Conservation (phyloP, 1,140 invertebrate species). For the Pachypsylla venusta region DNA sequence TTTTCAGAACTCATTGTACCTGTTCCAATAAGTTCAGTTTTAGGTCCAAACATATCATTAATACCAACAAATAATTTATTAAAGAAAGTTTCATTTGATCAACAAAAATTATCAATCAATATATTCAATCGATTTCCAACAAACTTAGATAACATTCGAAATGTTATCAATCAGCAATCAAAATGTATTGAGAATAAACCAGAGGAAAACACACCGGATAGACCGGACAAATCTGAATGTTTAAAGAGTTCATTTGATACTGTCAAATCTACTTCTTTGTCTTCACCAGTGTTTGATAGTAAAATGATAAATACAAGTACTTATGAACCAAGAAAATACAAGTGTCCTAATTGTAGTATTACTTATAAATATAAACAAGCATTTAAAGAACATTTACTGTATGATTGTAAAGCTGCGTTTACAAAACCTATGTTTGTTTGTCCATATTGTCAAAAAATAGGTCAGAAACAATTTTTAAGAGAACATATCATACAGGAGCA, state of each 20-base stretch:
- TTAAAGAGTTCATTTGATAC: background rate
- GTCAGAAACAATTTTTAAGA: background rate
- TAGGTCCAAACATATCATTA: background rate
- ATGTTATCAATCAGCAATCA: background rate
- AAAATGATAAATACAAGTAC: background rate
- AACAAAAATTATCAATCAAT: no score
- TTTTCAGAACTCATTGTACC: background rate
- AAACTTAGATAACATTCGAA: background rate
- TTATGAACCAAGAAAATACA: background rate
- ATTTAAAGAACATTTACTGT: constrained; percentile 2
- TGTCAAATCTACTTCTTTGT: background rate
- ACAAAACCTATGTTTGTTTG: constrained; percentile 1
- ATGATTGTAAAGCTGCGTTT: background rate
- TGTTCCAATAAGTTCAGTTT: background rate
- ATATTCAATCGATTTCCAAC: background rate
- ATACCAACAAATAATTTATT: background rate
- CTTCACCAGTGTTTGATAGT: background rate
- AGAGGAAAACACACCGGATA: background rate
- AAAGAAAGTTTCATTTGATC: no score
- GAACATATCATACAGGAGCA: constrained; percentile 1
- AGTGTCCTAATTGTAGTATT: constrained; percentile 1
- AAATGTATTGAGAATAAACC: background rate
- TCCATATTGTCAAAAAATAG: constrained; percentile 4
- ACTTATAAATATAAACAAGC: background rate
- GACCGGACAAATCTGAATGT: background rate